Base-by-base conservation (phyloP, 1,140 invertebrate species). In the Micrasema longulum region DNA sequence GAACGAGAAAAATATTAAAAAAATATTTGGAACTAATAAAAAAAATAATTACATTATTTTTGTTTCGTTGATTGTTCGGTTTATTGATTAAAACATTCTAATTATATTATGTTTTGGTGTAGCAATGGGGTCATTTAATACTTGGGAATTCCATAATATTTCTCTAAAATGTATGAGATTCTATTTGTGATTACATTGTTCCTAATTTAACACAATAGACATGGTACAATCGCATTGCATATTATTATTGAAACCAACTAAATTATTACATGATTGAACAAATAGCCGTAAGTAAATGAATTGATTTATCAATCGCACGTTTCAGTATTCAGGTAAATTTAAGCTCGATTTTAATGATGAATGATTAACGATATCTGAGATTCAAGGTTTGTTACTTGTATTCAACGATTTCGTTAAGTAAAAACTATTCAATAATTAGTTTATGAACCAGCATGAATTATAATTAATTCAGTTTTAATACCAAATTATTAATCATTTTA, bases 141-240 rank as follows among this genome's bases (percentile, higher is more conserved):
- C 57, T 11, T 52, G 60, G 69, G 55, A 60, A 57, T 38, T 45
- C 60, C 52, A 38, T 47, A 63, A 72, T 66, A 60, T 66, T 67
- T 72, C 70, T 47, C 57, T 72, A 68, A 68, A 68, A 68, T 47
- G 26, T 60, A 60, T 38, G 55, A 35, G 9, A 60, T 60, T 60
- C 35, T 60, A 10, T 14, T 41, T 11, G 18, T 14, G 35, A 60
- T 60, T 41, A 18, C 55, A 60, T 60, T 60, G 55, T 60, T 60
- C 53, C 36, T 38, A 41, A 38, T 20, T 11, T 18, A 60, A 60
- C 35, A 60, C 55, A 60, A 60, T 60, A 60, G 55, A 9, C 55
- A 16, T 35, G 20, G 14, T 36, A 57, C 53, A 57, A 57, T 57
- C 26, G 31, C 14, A 20, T 57, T 57, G 55, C 55, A 41, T 20